Evolutionary conservation across 2,888 invertebrate species (phyloP).

Genomic region (Diogma glabrata): DNA sequence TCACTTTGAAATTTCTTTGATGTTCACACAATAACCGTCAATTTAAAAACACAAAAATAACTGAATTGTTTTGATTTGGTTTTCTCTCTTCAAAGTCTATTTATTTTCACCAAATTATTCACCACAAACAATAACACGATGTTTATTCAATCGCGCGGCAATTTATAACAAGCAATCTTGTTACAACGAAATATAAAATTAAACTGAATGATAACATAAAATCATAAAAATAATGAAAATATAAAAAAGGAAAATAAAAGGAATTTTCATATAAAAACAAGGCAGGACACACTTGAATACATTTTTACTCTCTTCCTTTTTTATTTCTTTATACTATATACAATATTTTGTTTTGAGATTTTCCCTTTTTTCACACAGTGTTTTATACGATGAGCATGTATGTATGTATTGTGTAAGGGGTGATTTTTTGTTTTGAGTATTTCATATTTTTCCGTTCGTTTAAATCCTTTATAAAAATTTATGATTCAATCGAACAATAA

Average conservation of each 20-base stretch:
- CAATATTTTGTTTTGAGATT: too few relatives aligned
- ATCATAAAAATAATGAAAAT: too few relatives aligned
- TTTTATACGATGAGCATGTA: neutral
- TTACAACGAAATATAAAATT: slow-evolving; percentile 4
- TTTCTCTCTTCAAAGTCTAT: neutral
- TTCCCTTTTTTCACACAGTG: slow-evolving; percentile 6
- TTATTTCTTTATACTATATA: too few relatives aligned
- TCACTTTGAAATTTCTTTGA: too few relatives aligned
- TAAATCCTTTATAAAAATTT: too few relatives aligned
- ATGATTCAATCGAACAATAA: too few relatives aligned
- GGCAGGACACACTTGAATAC: slow-evolving; percentile 8
- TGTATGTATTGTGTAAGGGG: slow-evolving; percentile 9
- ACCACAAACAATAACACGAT: neutral
- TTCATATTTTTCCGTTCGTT: too few relatives aligned
- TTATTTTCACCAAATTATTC: neutral
- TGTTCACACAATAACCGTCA: too few relatives aligned
- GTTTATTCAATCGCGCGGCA: neutral
- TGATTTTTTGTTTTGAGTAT: neutral
- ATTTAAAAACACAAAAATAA: too few relatives aligned
- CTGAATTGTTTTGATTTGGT: neutral
- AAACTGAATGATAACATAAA: too few relatives aligned
- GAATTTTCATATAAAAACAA: too few relatives aligned
- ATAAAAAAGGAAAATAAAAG: slow-evolving; percentile 6
- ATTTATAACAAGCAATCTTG: neutral
- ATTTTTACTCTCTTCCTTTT: slow-evolving; percentile 7